Evolutionary conservation across 2,888 invertebrate species (phyloP).

Genomic region (Mamestra brassicae): DNA sequence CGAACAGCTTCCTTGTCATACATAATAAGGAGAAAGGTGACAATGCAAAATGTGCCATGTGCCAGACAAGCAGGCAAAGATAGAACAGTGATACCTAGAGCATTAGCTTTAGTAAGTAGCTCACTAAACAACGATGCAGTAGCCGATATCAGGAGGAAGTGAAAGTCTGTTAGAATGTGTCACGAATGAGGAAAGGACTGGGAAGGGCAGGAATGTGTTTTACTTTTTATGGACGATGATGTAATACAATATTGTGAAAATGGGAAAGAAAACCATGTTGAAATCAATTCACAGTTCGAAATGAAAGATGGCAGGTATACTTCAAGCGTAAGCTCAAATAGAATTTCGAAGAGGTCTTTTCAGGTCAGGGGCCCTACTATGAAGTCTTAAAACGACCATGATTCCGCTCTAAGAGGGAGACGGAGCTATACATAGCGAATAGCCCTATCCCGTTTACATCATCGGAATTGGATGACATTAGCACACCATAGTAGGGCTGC

Average conservation of each 20-base stretch:
- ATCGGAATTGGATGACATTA: too few species aligned
- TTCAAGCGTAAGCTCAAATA: not conserved
- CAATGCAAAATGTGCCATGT: constrained; percentile 43
- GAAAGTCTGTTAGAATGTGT: constrained; percentile 64
- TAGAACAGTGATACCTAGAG: constrained; percentile 48
- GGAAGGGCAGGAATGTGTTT: constrained; percentile 18
- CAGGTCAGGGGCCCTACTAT: too few species aligned
- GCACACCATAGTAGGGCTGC: too few species aligned
- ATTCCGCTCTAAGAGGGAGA: too few species aligned
- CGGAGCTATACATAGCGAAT: too few species aligned
- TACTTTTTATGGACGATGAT: constrained; percentile 23
- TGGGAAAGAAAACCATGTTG: not conserved
- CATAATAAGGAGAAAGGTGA: constrained; percentile 58
- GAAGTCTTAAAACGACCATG: too few species aligned
- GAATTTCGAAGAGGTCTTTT: not conserved
- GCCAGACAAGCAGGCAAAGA: constrained; percentile 35
- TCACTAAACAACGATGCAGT: constrained; percentile 55
- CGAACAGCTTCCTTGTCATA: constrained; percentile 22
- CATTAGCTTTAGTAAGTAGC: constrained; percentile 51
- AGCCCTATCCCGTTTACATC: too few species aligned
- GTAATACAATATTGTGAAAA: not conserved
- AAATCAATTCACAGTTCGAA: not conserved
- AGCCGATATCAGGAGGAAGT: constrained; percentile 67
- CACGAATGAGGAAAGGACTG: constrained; percentile 56
- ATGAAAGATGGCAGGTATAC: not conserved